These are phyloP conservation scores for Ptilodon capucinus DNA, from an alignment of 2,888 invertebrate species.

Conservation along the genomic window DNA sequence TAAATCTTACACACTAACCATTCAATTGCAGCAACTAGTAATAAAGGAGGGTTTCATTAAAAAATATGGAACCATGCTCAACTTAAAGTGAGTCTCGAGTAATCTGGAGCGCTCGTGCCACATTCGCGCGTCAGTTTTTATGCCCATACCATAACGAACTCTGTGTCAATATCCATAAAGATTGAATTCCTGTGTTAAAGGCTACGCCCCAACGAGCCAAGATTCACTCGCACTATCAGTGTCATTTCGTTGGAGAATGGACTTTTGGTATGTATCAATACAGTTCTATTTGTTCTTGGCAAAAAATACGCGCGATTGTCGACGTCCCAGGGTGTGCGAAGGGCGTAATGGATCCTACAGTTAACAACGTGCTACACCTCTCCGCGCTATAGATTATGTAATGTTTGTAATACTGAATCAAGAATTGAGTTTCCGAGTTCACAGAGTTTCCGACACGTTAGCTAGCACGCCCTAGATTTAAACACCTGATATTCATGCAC, in stretches of 20 bases:
- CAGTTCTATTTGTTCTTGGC: no score
- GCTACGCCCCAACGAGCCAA: no score
- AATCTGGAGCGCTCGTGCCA: slow-evolving; percentile 51
- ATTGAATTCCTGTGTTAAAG: no score
- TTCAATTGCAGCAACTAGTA: slow-evolving; percentile 27
- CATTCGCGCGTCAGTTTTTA: no score
- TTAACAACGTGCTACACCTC: slow-evolving; percentile 74
- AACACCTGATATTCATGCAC: slow-evolving; percentile 40
- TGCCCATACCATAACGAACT: no score
- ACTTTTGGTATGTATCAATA: no score
- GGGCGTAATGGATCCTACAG: slow-evolving; percentile 65
- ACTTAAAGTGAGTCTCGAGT: slow-evolving; percentile 48
- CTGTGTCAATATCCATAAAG: no score
- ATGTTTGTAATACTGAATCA: slow-evolving; percentile 65
- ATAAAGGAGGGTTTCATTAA: slow-evolving; percentile 37
- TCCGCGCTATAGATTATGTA: slow-evolving; percentile 55
- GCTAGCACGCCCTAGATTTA: slow-evolving; percentile 38
- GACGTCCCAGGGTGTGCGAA: no score
- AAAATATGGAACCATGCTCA: slow-evolving; percentile 47
- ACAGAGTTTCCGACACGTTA: slow-evolving; percentile 55
- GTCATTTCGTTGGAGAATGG: no score
- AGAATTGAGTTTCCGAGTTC: slow-evolving; percentile 56
- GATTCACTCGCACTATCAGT: no score
- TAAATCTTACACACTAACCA: slow-evolving; percentile 29
- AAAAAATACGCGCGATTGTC: no score